Evolutionary conservation across 64 coral and sea anemone genomes (phyloP), one percentile per base, ranked within the genome.

Genomic region (Stichodactyla mertensii): DNA sequence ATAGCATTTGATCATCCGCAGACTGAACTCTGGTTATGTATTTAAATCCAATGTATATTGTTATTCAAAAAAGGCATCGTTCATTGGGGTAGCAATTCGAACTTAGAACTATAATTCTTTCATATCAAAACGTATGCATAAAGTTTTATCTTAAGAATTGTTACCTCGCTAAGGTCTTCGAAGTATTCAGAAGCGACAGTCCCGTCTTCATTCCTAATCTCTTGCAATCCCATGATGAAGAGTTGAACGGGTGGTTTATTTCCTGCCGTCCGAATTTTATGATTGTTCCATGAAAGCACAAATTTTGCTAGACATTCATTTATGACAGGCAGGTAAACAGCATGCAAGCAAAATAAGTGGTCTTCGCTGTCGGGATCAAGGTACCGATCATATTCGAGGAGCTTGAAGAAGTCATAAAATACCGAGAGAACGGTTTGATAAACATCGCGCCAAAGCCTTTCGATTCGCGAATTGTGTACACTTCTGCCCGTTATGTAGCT

Each of bases 141-240:
- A 53, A 19, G 1, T 45, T 45, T 51, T 51, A 82, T 51, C 4
- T 58, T 58, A 58, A 58, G 5, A 58, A 15, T 4, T 62, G 16
- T 87, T 55, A 90, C 88, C 79, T 92, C 59, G 54, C 27, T 52
- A 6, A 92, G 52, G 52, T 71, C 58, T 83, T 88, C 78, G 64
- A 92, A 92, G 61, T 88, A 92, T 59, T 87, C 90, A 13, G 90
- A 92, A 45, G 90, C 90, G 19, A 85, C 61, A 18, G 22, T 82
- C 16, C 85, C 85, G 23, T 70, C 2, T 71, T 92, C 90, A 9
- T 26, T 13, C 55, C 61, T 82, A n/a, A 90, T 90, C 71, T 92
- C 59, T 83, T 92, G 86, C 90, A 92, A 84, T 5, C 80, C 90
- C 86, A 92, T 84, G 9, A 92, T 92, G 52, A 92, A 92, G 22